Conservation (phyloP, 2,113 vertebrate species). For the Myrmophylax atrothorax region DNA sequence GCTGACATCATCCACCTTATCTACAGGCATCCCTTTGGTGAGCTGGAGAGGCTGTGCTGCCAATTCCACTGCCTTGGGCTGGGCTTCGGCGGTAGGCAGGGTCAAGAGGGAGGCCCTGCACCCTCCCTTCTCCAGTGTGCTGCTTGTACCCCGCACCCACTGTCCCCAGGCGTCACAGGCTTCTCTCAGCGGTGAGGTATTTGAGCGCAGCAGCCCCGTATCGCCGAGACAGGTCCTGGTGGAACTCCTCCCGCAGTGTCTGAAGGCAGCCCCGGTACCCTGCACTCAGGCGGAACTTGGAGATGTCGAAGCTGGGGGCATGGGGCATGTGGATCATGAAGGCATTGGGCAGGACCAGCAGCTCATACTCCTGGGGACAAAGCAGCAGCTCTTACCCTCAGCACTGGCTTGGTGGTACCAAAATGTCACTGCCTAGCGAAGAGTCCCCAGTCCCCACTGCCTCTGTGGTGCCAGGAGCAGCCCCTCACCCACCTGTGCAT, state of each 20-base stretch:
- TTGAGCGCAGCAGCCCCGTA: conserved; percentile 92
- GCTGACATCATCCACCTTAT: not conserved
- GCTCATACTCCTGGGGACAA: conserved; percentile 84
- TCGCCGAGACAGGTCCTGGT: conserved; percentile 92
- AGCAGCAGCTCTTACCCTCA: not conserved
- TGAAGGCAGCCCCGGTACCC: conserved; percentile 88
- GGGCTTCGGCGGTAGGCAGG: accelerated
- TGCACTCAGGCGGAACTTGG: conserved; percentile 90
- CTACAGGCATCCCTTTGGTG: not conserved
- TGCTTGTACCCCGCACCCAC: not conserved
- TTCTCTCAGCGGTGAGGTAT: conserved; percentile 93
- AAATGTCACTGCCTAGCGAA: accelerated
- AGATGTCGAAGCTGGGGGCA: conserved; percentile 93
- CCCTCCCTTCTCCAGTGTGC: not conserved
- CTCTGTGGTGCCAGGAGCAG: not conserved
- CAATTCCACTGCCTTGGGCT: accelerated
- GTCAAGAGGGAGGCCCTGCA: not conserved
- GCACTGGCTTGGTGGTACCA: accelerated
- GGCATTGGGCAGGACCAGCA: conserved; percentile 93
- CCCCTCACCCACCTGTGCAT: conserved; percentile 84
- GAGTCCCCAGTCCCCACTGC: not conserved
- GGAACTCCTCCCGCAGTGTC: conserved; percentile 93
- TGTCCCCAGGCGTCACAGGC: conserved; percentile 56
- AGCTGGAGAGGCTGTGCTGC: not conserved
- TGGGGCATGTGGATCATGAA: conserved; percentile 98